A percentile compares a stretch with the other conserved stretches of the same genome.
Conservation (phyloP, 2,797 vertebrate genomes). For the Melanotaenia pygmaea region DNA sequence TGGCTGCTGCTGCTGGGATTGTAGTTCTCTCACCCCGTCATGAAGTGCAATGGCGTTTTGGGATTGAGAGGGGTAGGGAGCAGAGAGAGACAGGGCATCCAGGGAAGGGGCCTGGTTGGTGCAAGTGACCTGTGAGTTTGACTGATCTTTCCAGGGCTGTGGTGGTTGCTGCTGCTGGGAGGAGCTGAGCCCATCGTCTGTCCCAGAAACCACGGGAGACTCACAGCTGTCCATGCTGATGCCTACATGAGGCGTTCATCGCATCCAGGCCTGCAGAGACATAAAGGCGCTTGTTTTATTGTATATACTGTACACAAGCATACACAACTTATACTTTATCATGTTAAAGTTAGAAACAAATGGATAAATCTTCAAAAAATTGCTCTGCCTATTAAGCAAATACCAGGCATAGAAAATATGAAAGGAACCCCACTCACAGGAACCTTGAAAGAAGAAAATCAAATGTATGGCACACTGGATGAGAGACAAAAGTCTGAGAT, state of each 20-base stretch:
- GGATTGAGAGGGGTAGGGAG: slow-evolving; percentile 79
- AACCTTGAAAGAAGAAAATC: slow-evolving; percentile 57
- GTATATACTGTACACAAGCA: background rate
- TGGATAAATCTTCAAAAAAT: slow-evolving; percentile 20
- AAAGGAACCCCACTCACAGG: slow-evolving; percentile 52
- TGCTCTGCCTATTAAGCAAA: slow-evolving; percentile 40
- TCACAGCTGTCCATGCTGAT: slow-evolving; percentile 99
- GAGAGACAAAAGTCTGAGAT: slow-evolving; percentile 78
- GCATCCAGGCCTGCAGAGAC: slow-evolving; percentile 93
- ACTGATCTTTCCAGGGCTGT: slow-evolving; percentile 88
- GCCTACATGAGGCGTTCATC: slow-evolving; percentile 98
- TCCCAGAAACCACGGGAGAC: slow-evolving; percentile 98
- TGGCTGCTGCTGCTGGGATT: slow-evolving; percentile 76
- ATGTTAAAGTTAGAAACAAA: slow-evolving; percentile 40
- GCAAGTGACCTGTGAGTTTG: slow-evolving; percentile 85
- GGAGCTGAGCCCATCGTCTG: slow-evolving; percentile 98
- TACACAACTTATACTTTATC: slow-evolving; percentile 26
- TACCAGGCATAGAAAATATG: slow-evolving; percentile 46
- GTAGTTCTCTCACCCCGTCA: slow-evolving; percentile 82
- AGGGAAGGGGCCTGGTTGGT: slow-evolving; percentile 83
- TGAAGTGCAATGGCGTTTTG: slow-evolving; percentile 75
- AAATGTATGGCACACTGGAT: slow-evolving; percentile 71
- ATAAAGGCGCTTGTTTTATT: slow-evolving; percentile 63
- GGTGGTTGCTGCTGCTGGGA: slow-evolving; percentile 92
- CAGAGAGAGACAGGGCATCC: slow-evolving; percentile 83